These are phyloP conservation scores for Carcharodon carcharias DNA, from an alignment of 2,797 vertebrate species.

Conservation along the genomic window DNA sequence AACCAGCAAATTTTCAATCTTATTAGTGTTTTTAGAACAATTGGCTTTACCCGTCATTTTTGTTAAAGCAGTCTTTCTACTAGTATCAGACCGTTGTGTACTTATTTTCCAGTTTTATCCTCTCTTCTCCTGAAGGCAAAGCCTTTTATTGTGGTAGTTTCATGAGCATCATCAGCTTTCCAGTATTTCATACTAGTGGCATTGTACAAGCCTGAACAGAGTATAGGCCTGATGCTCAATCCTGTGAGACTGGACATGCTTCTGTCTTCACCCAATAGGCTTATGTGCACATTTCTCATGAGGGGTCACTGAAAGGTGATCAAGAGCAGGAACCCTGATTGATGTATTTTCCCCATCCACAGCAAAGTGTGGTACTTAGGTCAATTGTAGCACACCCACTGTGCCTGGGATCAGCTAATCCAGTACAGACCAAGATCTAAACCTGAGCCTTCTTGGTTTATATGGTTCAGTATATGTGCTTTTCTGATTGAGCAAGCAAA, in stretches of 20 bases:
- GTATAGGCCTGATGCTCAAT: not conserved
- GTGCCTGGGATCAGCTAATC: not conserved
- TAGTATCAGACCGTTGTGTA: not conserved
- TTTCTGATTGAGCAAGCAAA: too few species aligned
- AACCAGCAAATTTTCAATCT: not conserved
- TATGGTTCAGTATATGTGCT: too few species aligned
- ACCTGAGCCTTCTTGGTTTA: too few species aligned
- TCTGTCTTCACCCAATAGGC: not conserved
- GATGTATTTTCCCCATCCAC: too few species aligned
- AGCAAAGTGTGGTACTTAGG: not conserved
- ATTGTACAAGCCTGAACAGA: not conserved
- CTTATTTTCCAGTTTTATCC: not conserved
- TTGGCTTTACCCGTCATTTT: not conserved
- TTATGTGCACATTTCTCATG: not conserved
- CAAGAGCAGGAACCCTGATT: not conserved
- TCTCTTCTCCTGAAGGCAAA: not conserved
- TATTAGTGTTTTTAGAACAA: not conserved
- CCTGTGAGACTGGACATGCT: not conserved
- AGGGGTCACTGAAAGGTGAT: slow-evolving; percentile 3
- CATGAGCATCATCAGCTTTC: not conserved
- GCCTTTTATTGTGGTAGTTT: not conserved
- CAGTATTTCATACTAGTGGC: not conserved
- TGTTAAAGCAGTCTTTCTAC: not conserved
- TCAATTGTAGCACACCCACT: not conserved
- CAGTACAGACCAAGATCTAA: not conserved